phyloP scores from a whole-genome alignment of 2,113 vertebrate genomes.

The Oryctolagus cuniculus region DNA sequence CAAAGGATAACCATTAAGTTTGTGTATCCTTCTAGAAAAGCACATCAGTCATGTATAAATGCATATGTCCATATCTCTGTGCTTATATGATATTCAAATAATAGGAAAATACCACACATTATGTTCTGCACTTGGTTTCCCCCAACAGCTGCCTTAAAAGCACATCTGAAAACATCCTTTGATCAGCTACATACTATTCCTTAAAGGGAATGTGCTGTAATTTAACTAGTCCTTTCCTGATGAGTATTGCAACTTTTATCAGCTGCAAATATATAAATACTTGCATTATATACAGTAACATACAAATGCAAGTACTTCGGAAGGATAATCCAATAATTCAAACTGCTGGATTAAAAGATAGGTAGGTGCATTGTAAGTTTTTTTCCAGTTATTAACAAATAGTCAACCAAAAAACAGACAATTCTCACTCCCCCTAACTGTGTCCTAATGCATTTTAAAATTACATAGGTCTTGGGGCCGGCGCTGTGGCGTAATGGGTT shows the following conservation, averaged over 20 bases:
- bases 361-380: background rate
- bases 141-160: conserved; percentile 37
- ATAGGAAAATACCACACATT: background rate
- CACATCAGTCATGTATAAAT: background rate
- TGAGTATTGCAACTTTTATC: conserved; percentile 20
- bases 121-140: background rate
- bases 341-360: conserved; percentile 16
- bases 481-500: too few relatives aligned
- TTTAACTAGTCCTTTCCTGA: conserved; percentile 40
- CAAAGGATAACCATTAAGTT: conserved; percentile 43
- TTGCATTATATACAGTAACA: background rate
- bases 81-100: background rate
- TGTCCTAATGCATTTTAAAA: conserved; percentile 38
- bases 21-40: conserved; percentile 15
- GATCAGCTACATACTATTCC: background rate
- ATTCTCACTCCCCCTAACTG: conserved; percentile 9
- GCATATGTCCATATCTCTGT: background rate
- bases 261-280: background rate
- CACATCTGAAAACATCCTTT: conserved; percentile 40
- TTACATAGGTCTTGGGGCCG: background rate
- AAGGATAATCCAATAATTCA: conserved; percentile 51
- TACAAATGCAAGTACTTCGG: conserved; percentile 25
- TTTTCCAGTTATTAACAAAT: conserved; percentile 58
- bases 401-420: conserved; percentile 20
- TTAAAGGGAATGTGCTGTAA: background rate